These are phyloP conservation scores for Dasysyrphus albostriatus DNA, from an alignment of 2,888 invertebrate species.

Conservation along the genomic window DNA sequence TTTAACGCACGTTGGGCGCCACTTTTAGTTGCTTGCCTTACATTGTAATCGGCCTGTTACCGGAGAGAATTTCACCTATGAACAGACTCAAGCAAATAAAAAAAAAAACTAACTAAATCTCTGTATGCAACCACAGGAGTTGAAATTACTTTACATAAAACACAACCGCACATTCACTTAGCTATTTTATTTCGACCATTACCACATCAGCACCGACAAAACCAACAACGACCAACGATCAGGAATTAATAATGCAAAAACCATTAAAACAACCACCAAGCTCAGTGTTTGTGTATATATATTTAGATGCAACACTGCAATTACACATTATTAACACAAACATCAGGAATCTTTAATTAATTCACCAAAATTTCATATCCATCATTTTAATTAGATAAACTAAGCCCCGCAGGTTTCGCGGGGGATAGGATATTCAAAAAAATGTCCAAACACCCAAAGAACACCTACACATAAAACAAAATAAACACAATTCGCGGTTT, in stretches of 20 bases:
- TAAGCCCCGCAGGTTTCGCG: not conserved
- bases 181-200: constrained; percentile 24
- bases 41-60: not conserved
- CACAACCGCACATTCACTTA: constrained; percentile 44
- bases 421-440: not conserved
- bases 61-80: not conserved
- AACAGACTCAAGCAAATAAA: constrained; percentile 10
- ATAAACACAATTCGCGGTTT: not conserved
- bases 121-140: constrained; percentile 40
- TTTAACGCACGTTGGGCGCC: constrained; percentile 47
- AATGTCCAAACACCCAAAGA: not conserved
- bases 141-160: constrained; percentile 37
- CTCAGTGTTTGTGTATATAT: not conserved
- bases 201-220: constrained; percentile 2
- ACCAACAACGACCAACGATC: constrained; percentile 43
- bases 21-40: constrained; percentile 17
- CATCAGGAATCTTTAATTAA: constrained; percentile 32
- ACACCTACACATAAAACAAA: constrained; percentile 6
- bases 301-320: constrained; percentile 30
- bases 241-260: constrained; percentile 57
- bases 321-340: not conserved
- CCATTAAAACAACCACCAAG: constrained; percentile 11
- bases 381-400: constrained; percentile 36
- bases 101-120: not conserved
- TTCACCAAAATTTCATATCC: constrained; percentile 48